These are phyloP conservation scores for Eleutherodactylus coqui DNA, from an alignment of 2,797 vertebrate genomes.

Conservation along the genomic window DNA sequence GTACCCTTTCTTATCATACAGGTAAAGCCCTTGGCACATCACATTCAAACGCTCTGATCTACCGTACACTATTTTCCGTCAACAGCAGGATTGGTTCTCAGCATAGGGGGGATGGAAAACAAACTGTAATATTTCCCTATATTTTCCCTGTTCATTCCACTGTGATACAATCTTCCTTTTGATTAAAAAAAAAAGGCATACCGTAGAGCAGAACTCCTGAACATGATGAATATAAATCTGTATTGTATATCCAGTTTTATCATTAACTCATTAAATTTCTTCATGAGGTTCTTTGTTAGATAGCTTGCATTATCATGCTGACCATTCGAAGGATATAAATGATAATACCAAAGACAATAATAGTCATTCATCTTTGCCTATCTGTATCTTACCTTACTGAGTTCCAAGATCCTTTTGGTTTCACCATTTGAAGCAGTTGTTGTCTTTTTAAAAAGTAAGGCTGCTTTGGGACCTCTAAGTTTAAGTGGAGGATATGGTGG, in stretches of 20 bases:
- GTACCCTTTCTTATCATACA: too few relatives aligned
- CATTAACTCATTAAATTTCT: not conserved
- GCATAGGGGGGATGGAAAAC: too few relatives aligned
- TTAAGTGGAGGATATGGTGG: constrained; percentile 80
- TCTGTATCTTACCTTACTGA: constrained; percentile 83
- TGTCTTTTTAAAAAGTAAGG: constrained; percentile 80
- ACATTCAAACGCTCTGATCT: not conserved
- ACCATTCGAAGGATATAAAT: not conserved
- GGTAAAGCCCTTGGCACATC: too few relatives aligned
- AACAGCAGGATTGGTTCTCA: too few relatives aligned
- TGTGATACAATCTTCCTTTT: not conserved
- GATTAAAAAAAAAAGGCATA: not conserved
- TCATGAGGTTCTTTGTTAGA: not conserved
- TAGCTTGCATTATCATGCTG: not conserved
- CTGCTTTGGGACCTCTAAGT: constrained; percentile 82
- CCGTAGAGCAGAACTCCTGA: not conserved
- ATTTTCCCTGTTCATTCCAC: too few relatives aligned
- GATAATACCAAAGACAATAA: not conserved
- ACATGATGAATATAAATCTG: not conserved
- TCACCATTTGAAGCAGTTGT: constrained; percentile 72
- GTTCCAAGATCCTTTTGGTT: constrained; percentile 82
- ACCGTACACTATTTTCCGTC: not conserved
- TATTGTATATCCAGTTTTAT: not conserved
- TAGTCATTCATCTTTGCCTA: not conserved
- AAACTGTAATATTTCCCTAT: too few relatives aligned